Evolutionary conservation across 2,797 vertebrate species (phyloP).

Genomic region (Gephyroberyx darwinii): DNA sequence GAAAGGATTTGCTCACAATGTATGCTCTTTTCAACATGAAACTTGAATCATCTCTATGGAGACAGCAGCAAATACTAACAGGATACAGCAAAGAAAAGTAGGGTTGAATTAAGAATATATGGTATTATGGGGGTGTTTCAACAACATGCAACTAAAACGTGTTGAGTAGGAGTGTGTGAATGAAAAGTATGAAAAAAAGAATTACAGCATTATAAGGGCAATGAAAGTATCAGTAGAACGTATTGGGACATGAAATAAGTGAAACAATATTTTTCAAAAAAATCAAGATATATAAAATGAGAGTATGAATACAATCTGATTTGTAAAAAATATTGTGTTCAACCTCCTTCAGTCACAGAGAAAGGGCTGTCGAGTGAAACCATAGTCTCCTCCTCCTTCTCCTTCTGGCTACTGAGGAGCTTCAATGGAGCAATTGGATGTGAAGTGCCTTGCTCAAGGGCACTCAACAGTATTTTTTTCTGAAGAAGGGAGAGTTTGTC

Average conservation of each 20-base stretch:
- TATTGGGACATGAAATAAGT: background rate
- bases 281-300: too few species aligned
- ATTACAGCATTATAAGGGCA: too few species aligned
- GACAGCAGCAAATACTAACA: background rate
- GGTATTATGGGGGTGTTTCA: too few species aligned
- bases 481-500: background rate
- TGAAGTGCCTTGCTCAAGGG: constrained; percentile 1
- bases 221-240: too few species aligned
- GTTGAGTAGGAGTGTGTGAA: background rate
- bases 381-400: background rate
- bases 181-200: background rate
- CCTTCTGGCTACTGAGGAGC: background rate
- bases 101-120: background rate
- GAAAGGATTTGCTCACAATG: too few species aligned
- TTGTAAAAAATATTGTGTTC: too few species aligned
- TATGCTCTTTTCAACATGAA: background rate
- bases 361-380: too few species aligned
- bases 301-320: too few species aligned
- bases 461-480: background rate
- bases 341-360: too few species aligned
- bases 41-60: background rate
- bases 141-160: background rate
- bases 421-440: background rate
- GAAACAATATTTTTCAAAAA: background rate
- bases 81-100: background rate